Evolutionary conservation across 1,140 invertebrate genomes (phyloP), one percentile per base, ranked within the genome.

Genomic region (Drosophila lini): DNA sequence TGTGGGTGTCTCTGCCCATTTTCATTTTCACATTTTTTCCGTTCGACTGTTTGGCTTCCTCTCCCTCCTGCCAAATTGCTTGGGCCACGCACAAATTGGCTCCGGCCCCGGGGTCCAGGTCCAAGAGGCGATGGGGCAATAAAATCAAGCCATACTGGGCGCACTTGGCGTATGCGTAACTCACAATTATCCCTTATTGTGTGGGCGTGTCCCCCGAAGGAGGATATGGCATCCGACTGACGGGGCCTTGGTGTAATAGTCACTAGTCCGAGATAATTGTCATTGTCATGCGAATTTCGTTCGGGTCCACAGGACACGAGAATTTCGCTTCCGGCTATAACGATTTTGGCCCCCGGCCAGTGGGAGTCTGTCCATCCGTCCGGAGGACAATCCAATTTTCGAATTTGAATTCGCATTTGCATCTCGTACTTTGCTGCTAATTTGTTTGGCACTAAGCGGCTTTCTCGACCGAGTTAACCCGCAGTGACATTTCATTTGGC

Each of bases 101-200:
- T 67, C 73, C 65, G 55, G 60, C 63, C 50, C 53, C 52, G 41
- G 59, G 68, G 31, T 36, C 25, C 36, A 25, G 59, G 13, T 34
- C 31, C 40, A 52, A 47, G 16, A 16, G 47, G 55, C 82, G 80
- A 81, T 78, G 53, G 45, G 61, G 56, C 83, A 86, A 86, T 88
- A 86, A 88, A 86, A 79, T 88, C 75, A 86, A 79, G 77, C 65
- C 70, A 69, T 68, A 69, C 73, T 61, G 56, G 62, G 64, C 62
- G 9, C 79, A 88, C 74, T 77, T 77, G 83, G 75, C 83, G 79
- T 86, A 76, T 86, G 82, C 82, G 82, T 86, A 86, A 86, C 83
- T 85, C 76, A 88, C 82, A 86, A 88, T 88, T 83, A 88, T 88
- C 63, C 71, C 63, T 74, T 60, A 86, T 80, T 83, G 82, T 76